Base-by-base conservation (phyloP, 2,888 invertebrate species). In the Cheiracanthium punctorium region DNA sequence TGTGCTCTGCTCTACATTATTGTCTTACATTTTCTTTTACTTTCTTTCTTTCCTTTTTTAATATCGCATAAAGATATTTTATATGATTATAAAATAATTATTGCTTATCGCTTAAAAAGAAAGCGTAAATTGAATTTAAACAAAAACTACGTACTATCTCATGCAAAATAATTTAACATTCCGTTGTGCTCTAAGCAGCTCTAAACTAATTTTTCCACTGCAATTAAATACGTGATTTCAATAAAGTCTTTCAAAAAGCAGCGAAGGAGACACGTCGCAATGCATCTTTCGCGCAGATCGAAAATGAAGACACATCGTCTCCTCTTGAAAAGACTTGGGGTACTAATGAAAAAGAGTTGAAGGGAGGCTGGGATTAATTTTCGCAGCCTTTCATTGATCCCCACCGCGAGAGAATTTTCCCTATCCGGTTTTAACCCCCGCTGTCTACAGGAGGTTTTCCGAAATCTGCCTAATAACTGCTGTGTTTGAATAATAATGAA, bases 261-360 rank as follows among this genome's bases (percentile, higher is more conserved):
- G 69, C 33, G 33, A 20, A 7, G 2, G 69, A 4, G 37, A 69
- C 32, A n/a, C 8, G 33, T 10, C 20, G 7, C 37, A n/a, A 33
- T 32, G 69, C 20, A 20, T 69, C 69, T 58, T 58, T 58, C 24
- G 7, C 33, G 69, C 32, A 37, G 69, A 69, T 69, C 32, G 33
- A 33, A 79, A 84, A 84, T 84, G 67, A 79, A 84, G 84, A 79
- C 64, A 37, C 69, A 84, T 73, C 24, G 70, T 32, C 30, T 5
- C 69, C 52, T 65, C 76, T 20, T 37, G 37, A 28, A 65, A 72
- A 73, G 41, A 71, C 65, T 82, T 67, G 71, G 28, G 20, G n/a
- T 69, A 48, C 69, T 79, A 84, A 84, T 73, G 84, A 84, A 73
- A 70, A 84, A 67, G 52, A 69, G 79, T 84, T 79, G n/a, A n/a